Base-by-base conservation (phyloP, 2,888 invertebrate species). In the Coelopa pilipes region DNA sequence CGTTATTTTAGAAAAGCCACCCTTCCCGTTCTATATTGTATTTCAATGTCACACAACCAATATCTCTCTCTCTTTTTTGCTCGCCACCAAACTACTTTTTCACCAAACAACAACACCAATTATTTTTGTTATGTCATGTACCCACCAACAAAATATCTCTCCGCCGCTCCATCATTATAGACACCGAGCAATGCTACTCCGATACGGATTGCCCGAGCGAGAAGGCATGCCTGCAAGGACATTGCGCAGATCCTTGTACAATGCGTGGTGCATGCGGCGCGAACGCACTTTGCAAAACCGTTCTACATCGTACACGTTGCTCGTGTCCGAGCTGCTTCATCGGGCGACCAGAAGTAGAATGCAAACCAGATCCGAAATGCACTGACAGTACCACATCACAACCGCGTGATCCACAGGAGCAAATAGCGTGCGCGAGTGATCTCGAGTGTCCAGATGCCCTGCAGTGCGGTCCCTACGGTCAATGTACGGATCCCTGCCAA, bases 121-220 rank as follows among this genome's bases (percentile, higher is more conserved):
- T 67, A 59, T 60, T 68, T 50, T 73, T 69, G n/a, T 60, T 67
- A 68, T 68, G 55, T 68, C 50, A 59, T 68, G 69, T 66, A 63
- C 70, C 76, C 21, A 75, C 72, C 74, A 75, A 69, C 75, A 75
- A 67, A 78, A 80, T 84, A 81, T 83, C 85, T 84, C 83, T 85
- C 80, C 78, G 75, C 75, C 79, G 75, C 80, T 78, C 80, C 81
- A 82, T 78, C 81, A 77, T 85, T 86, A 81, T 86, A 86, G 86
- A 86, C 84, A 94, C 93, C 90, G 92, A 92, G 90, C 94, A 95
- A 92, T 96, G 96, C 90, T 92, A 92, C 90, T 92, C 92, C 89
- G 95, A 96, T 91, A 91, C 92, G 90, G 96, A 96, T 90, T 97
- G 96, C 90, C 93, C 95, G 81, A 93, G 93, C 89, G 95, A 96